phyloP scores from a whole-genome alignment of 2,113 vertebrate species.

The Rhinoptilus africanus region DNA sequence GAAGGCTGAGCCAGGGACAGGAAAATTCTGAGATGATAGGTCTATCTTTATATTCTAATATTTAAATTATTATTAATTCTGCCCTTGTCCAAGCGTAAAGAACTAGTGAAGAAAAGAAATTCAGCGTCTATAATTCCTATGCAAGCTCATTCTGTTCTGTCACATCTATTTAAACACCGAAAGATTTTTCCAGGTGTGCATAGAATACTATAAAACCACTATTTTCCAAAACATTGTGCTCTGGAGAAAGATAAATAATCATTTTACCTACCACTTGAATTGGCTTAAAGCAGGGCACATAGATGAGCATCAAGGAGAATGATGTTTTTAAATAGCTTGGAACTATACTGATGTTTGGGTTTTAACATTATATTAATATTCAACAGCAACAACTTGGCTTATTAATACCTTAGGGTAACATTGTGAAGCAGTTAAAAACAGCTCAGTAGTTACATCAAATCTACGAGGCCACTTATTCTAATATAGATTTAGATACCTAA shows the following conservation, averaged over 20 bases:
- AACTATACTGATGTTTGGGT: background rate
- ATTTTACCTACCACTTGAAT: background rate
- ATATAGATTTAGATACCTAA: background rate
- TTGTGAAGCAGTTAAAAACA: background rate
- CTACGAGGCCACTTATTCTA: background rate
- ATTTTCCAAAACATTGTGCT: background rate
- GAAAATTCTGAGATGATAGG: background rate
- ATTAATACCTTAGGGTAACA: background rate
- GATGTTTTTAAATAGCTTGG: background rate
- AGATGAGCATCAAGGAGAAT: background rate
- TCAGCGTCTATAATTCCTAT: background rate
- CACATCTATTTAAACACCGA: background rate
- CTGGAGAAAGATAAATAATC: background rate
- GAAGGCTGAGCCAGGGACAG: background rate
- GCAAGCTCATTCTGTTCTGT: background rate
- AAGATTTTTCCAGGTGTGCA: background rate
- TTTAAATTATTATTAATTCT: background rate
- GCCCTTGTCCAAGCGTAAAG: background rate
- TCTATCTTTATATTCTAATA: background rate
- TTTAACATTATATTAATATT: background rate
- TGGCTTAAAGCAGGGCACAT: background rate
- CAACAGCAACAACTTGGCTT: background rate
- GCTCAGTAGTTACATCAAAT: background rate
- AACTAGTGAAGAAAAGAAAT: background rate
- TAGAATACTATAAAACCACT: background rate